Evolutionary conservation across 2,113 vertebrate genomes (phyloP), one percentile per base, ranked within the genome.

Genomic region (Merops nubicus): DNA sequence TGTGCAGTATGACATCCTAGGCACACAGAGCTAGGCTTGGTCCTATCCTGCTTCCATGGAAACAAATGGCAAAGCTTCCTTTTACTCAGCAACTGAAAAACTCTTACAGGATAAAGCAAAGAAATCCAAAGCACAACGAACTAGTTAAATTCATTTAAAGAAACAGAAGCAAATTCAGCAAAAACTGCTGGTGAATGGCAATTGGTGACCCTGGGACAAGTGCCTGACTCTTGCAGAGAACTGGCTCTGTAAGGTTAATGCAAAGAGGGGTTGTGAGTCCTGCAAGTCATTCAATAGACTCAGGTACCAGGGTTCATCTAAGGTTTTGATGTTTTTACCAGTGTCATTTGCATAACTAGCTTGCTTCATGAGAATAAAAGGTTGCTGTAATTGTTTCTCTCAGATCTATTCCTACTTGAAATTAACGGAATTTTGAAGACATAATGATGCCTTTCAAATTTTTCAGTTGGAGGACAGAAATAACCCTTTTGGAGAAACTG

Each of bases 261-360:
- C 33, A 65, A n/a, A 69, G 47, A 72, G 20, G 34, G 64, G 36
- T 34, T 47, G 74, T 1, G 5, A 54, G 33, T 4, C 43, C 26
- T 76, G 34, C 17, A 64, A 79, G 6, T 59, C 56, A 54, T 59
- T 11, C 72, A 22, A 87, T 0, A 78, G 29, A 62, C 26, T 7
- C 12, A 74, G 22, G 13, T 57, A 62, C 0, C 0, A 0, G 14
- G 15, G 13, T 40, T 72, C 20, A 10, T 51, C 50, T 42, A 42
- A 42, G 15, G 36, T 23, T 73, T 38, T 70, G 16, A 34, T 38
- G 29, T 42, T 40, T 63, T 76, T 47, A 51, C 62, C 33, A 67
- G 26, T 33, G n/a, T 47, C 3, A 47, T 38, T 81, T 86, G 82
- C 42, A 8, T 38, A 70, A 77, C 5, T 13, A 34, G 47, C 56